Evolutionary conservation across 2,797 vertebrate genomes (phyloP), one percentile per base, ranked within the genome.

Genomic region (Decapterus maruadsi): DNA sequence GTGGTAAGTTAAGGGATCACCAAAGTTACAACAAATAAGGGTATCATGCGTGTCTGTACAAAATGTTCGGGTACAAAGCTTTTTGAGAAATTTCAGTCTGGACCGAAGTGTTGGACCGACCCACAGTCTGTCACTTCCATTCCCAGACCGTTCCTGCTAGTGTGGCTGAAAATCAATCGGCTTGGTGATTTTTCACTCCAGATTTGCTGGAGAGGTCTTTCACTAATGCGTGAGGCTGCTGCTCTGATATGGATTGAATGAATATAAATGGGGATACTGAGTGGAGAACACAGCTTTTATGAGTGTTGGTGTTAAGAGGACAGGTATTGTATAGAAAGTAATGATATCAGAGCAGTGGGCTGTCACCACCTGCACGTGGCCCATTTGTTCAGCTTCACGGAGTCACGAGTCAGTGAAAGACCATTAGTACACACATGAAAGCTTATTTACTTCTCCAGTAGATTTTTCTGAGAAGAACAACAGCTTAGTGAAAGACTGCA

Each of bases 331-430:
- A 68, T 19, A 56, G 48, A 75, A 78, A 82, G 67, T 55, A 79
- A 81, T 80, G 63, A 75, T 76, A 73, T 79, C 17, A 74, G 74
- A 64, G 50, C 61, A 78, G 34, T 16, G 16, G 50, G 46, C 72
- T 68, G 69, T 75, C 71, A 48, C 40, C 68, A 65, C 59, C 59
- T 60, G 72, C 64, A 20, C 62, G 45, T 1, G 2, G 50, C 10
- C 63, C 69, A 86, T 83, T 87, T 82, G 68, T 91, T 87, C 68
- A 80, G 61, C 53, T 76, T 87, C 68, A 72, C 56, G 31, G 55
- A 36, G 46, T 78, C 3, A 13, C 1, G 22, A 72, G 45, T 81
- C 56, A 29, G 75, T 31, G 74, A 76, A 66, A 75, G 62, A 78
- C 60, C 82, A 86, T 82, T 72, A 73, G 81, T 68, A 81, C 83